Percentiles rank a stretch among this genome's conserved stretches.
These are phyloP conservation scores for Chionoecetes opilio DNA, from an alignment of 1,140 invertebrate species.

Conservation along the genomic window DNA sequence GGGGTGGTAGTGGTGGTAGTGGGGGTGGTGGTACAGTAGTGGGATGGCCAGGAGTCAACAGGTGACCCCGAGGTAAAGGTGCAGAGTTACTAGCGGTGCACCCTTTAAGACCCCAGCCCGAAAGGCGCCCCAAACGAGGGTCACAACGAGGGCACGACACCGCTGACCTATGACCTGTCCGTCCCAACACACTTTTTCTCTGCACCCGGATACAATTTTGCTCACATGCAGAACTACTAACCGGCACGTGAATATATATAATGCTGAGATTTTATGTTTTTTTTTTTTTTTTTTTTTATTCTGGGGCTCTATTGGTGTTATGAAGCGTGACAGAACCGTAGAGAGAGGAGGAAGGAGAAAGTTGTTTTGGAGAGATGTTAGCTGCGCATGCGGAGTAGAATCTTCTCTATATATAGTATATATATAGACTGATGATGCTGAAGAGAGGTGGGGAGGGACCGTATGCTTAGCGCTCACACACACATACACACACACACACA, in stretches of 20 bases:
- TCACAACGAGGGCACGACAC: neutral
- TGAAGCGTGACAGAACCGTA: neutral
- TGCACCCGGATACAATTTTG: neutral
- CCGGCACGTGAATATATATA: neutral
- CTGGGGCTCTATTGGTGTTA: neutral
- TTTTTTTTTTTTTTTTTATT: neutral
- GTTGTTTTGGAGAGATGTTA: neutral
- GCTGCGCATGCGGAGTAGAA: neutral
- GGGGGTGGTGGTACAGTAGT: no score
- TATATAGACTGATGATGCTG: neutral
- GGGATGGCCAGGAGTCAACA: conserved; percentile 13
- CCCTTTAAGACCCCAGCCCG: neutral
- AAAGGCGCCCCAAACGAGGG: neutral
- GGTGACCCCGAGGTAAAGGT: neutral
- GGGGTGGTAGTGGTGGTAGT: no score
- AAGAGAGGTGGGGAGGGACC: neutral
- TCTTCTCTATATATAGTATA: no score
- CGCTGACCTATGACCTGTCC: conserved; percentile 6
- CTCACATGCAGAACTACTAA: neutral
- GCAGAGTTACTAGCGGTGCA: neutral
- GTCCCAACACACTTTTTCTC: neutral
- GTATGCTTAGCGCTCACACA: neutral
- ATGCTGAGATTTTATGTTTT: neutral
- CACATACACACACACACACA: neutral
- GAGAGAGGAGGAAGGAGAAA: neutral